Evolutionary conservation across 2,888 invertebrate genomes (phyloP), one percentile per base, ranked within the genome.

Genomic region (Ceramica pisi): DNA sequence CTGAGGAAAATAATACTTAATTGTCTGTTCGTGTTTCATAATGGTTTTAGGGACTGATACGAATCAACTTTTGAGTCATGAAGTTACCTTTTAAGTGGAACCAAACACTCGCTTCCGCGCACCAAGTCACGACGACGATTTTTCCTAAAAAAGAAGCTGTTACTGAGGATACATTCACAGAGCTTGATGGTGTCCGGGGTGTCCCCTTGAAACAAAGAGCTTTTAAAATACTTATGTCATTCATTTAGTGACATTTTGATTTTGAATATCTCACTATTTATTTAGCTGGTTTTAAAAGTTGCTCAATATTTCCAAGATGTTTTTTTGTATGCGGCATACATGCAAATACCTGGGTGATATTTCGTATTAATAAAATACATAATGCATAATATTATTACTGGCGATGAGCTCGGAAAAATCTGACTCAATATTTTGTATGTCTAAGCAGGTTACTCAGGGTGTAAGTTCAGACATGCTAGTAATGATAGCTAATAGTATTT

Each of bases 261-360:
- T 81, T 80, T 80, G 80, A 78, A 78, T 51, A 73, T 75, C 67
- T 80, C 72, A 84, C 84, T 88, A 84, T 88, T 86, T 86, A 88
- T 84, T 86, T 76, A 79, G 84, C 86, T 86, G 85, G 89, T 89
- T 89, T 78, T 81, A 86, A 86, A 68, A 81, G 86, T 90, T 88
- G 76, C 85, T 86, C 85, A 84, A 89, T 88, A 82, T 89, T 89
- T 83, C 65, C 68, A 53, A 71, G 71, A 75, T 83, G 82, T 77
- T 83, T 81, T 81, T 80, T 74, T 80, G n/a, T n/a, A 87, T 87
- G 86, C 57, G 76, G 71, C 77, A 76, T 84, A 83, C 85, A 87
- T 88, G 84, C 73, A 68, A 87, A 85, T 84, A 82, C 79, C 63
- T 70, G 59, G 78, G 76, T 84, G 83, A 83, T 87, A 85, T 90